phyloP scores from a whole-genome alignment of 2,797 vertebrate species.

The Poecilia picta region DNA sequence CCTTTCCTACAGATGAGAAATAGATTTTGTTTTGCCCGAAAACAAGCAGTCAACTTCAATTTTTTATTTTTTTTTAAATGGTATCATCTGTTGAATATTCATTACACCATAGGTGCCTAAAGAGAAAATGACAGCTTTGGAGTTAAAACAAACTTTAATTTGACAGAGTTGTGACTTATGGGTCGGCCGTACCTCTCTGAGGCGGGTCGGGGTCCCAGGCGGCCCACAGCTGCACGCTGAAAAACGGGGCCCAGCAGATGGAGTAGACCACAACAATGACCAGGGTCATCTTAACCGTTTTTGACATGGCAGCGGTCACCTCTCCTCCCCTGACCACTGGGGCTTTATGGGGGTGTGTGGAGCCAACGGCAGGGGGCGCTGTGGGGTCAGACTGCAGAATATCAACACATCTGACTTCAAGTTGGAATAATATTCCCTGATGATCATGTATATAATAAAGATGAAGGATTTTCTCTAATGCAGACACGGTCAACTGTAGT shows the following conservation, averaged over 20 bases:
- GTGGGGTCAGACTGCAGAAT: slow-evolving; percentile 42
- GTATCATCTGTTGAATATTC: too few species aligned
- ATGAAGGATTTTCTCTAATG: neutral
- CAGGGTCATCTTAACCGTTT: slow-evolving; percentile 92
- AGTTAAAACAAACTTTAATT: neutral
- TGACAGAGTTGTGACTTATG: neutral
- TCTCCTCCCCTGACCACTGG: slow-evolving; percentile 5
- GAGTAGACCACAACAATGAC: slow-evolving; percentile 92
- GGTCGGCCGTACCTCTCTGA: slow-evolving; percentile 43
- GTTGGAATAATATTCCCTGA: neutral
- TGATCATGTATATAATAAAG: neutral
- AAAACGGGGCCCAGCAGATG: slow-evolving; percentile 91
- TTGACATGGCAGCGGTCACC: slow-evolving; percentile 83
- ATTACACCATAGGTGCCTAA: too few species aligned
- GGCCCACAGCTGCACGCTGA: slow-evolving; percentile 91
- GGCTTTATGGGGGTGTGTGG: slow-evolving; percentile 24
- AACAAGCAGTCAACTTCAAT: too few species aligned
- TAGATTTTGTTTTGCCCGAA: too few species aligned
- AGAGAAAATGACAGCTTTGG: neutral
- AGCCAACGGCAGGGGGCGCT: slow-evolving; percentile 59
- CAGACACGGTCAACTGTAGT: neutral
- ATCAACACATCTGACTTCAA: neutral
- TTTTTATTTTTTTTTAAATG: too few species aligned
- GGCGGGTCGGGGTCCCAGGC: slow-evolving; percentile 90
- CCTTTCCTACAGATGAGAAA: too few species aligned